phyloP scores from a whole-genome alignment of 1,140 invertebrate genomes.

The Holotrichia oblita region DNA sequence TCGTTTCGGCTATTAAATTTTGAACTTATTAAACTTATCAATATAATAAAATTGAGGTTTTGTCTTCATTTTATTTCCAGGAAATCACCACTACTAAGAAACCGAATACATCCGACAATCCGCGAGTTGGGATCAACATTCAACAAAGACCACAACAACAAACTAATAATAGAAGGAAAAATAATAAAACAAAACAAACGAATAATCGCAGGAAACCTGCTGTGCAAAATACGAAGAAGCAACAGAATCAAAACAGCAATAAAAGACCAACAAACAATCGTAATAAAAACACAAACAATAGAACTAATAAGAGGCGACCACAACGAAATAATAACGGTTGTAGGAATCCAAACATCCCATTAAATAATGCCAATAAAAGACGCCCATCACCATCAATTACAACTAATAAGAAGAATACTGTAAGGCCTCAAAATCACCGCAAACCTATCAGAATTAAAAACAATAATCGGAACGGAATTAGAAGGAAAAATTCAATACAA shows the following conservation, averaged over 20 bases:
- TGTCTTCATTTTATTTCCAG: background rate
- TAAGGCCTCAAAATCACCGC: background rate
- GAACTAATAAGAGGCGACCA: background rate
- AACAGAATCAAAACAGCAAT: background rate
- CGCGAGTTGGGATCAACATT: background rate
- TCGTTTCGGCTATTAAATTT: too few relatives aligned
- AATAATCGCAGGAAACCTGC: background rate
- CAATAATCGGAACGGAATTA: background rate
- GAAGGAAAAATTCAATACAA: slow-evolving; percentile 33
- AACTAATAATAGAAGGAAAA: background rate
- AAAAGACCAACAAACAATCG: background rate
- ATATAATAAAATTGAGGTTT: too few relatives aligned
- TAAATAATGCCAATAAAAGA: background rate
- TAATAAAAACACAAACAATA: slow-evolving; percentile 16
- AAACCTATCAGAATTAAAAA: background rate
- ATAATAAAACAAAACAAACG: background rate
- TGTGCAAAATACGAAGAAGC: background rate
- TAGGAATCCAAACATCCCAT: background rate
- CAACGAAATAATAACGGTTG: background rate
- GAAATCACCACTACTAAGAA: background rate
- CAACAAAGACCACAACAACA: slow-evolving; percentile 1
- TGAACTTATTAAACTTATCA: too few relatives aligned
- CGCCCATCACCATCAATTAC: background rate
- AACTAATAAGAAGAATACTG: background rate
- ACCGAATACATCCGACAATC: background rate